Evolutionary conservation across 2,113 vertebrate species (phyloP).

Genomic region (Colossoma macropomum): DNA sequence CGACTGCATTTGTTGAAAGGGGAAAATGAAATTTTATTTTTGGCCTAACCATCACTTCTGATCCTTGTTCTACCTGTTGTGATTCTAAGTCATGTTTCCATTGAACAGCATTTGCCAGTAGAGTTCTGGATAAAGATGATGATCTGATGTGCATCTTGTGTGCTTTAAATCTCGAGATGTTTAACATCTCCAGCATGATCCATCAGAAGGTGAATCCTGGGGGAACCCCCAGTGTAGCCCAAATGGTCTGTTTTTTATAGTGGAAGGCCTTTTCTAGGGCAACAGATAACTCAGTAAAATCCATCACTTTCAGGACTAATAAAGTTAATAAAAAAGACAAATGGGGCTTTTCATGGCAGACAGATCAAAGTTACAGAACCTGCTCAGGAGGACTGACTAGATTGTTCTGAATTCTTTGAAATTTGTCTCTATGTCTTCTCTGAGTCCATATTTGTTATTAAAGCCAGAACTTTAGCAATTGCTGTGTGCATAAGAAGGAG

Average conservation of each 20-base stretch:
- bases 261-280: background rate
- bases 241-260: conserved; percentile 24
- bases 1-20: background rate
- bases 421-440: conserved; percentile 17
- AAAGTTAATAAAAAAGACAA: background rate
- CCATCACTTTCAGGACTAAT: background rate
- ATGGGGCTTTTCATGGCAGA: background rate
- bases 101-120: background rate
- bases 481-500: conserved; percentile 31
- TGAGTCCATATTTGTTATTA: background rate
- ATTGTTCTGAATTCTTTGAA: conserved; percentile 9
- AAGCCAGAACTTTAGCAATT: conserved; percentile 9
- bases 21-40: background rate
- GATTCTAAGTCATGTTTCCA: background rate
- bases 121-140: background rate
- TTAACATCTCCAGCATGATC: conserved; percentile 30
- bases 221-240: background rate
- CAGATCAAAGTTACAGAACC: background rate
- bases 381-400: conserved; percentile 12
- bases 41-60: background rate
- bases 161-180: conserved; percentile 24
- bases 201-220: background rate
- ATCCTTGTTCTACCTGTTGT: background rate
- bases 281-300: conserved; percentile 2
- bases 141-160: conserved; percentile 18